phyloP scores from a whole-genome alignment of 2,888 invertebrate species.

The Meta bourneti region DNA sequence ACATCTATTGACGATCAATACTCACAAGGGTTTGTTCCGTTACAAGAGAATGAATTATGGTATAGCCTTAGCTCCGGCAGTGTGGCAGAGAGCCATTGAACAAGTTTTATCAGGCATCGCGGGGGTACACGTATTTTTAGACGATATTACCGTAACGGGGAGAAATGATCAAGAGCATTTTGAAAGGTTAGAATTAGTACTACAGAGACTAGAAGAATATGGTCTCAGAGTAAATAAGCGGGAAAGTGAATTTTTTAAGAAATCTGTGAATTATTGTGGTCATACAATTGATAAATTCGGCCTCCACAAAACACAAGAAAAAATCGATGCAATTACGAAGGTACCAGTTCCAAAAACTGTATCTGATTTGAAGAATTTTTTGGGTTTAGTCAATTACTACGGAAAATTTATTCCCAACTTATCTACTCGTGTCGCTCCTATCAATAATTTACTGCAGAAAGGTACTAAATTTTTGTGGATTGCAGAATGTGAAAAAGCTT shows the following conservation, averaged over 20 bases:
- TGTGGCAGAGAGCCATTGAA: slow-evolving; percentile 47
- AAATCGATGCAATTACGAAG: slow-evolving; percentile 61
- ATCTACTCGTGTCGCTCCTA: slow-evolving; percentile 54
- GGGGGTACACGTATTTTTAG: too few relatives aligned
- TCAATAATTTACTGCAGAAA: slow-evolving; percentile 47
- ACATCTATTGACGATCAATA: slow-evolving; percentile 79
- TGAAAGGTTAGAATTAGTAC: too few relatives aligned
- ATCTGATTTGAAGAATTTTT: slow-evolving; percentile 61
- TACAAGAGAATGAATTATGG: slow-evolving; percentile 79
- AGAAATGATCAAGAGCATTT: too few relatives aligned
- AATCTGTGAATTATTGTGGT: slow-evolving; percentile 49
- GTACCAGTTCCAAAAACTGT: slow-evolving; percentile 61
- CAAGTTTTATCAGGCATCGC: too few relatives aligned
- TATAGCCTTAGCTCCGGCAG: slow-evolving; percentile 80
- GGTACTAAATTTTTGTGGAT: slow-evolving; percentile 47
- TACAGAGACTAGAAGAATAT: too few relatives aligned
- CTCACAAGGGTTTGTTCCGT: slow-evolving; percentile 78
- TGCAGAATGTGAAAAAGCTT: slow-evolving; percentile 41
- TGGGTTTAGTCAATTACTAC: slow-evolving; percentile 61
- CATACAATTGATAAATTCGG: slow-evolving; percentile 48
- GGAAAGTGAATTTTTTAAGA: too few relatives aligned
- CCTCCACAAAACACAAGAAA: slow-evolving; percentile 59
- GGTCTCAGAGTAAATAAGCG: too few relatives aligned
- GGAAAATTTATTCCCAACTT: slow-evolving; percentile 61
- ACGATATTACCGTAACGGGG: too few relatives aligned